Evolutionary conservation across 1,140 invertebrate genomes (phyloP), one percentile per base, ranked within the genome.

Genomic region (Drosophila repleta): DNA sequence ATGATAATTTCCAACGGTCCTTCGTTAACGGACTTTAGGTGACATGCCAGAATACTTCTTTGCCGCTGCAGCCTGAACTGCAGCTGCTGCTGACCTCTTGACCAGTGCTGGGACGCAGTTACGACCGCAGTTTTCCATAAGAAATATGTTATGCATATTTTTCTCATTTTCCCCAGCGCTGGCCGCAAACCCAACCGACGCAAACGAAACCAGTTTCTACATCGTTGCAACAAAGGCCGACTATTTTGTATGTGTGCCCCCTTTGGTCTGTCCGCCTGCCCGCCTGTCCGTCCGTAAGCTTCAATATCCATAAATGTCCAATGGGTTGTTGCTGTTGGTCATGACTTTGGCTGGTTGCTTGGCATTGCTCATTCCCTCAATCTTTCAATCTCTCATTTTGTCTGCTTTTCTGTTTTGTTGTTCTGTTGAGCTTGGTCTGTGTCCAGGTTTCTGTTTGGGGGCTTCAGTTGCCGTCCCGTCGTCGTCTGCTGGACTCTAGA

Each of bases 251-350:
- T 52, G 39, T 43, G 32, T 49, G 8, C 7, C 18, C 15, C 20
- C n/a, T 7, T 7, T 4, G 10, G 17, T 4, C 48, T n/a, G 15
- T 20, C 5, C 24, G 10, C 52, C 29, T 21, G 41, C 41, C 64
- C 55, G 56, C 46, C 57, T 83, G 76, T 72, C 84, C 83, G 76
- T 72, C 84, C 83, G 79, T 88, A 89, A 89, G 83, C 83, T 84
- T 88, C 83, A 89, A 88, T 88, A 88, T 88, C 83, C 83, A 88
- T 88, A 88, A 88, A 88, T 88, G 83, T 89, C 84, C 73, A 89
- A 83, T 77, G 74, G 69, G 69, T 77, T 81, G 70, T 57, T 68
- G 60, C 56, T 62, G 66, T 75, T 76, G 75, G 66, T 84, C 83
- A 88, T 87, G 83, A 88, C 79, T 88, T 76, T 87, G 74, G 66